Base-by-base conservation (phyloP, 2,113 vertebrate species). In the Pimephales promelas region DNA sequence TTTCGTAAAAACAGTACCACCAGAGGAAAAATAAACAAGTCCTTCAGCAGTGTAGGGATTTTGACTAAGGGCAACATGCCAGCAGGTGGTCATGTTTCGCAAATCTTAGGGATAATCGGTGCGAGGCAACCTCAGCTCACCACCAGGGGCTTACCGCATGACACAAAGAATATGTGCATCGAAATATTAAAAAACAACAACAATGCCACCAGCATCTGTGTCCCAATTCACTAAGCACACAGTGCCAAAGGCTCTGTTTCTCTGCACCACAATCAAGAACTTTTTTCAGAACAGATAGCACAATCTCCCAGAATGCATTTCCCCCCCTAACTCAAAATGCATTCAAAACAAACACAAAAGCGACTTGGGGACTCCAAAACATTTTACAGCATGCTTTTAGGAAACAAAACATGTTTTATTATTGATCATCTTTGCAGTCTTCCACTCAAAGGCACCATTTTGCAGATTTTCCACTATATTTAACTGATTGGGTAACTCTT, bases 21-120 rank as follows among this genome's bases (percentile, higher is more conserved):
- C 49, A 47, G 36, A 75, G 54, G 66, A 74, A 79, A 86, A 86
- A 83, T 71, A 86, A 86, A 79, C 66, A 83, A 66, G 73, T 86
- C 56, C 47, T 56, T 79, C 3, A n/a, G 54, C 43, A 43, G 74
- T 22, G 22, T 3, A 14, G 73, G 20, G 47, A 83, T n/a, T 52
- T 71, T 61, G 52, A 8, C 72, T 83, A 24, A 61, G n/a, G 74
- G 66, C 31, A 26, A 61, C n/a, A 83, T 36, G 28, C 74, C 64
- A 73, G 81, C 61, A 83, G 74, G 74, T 71, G 73, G 54, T 57
- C 49, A n/a, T 71, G 64, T 82, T 68, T 72, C 22, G 20, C 28
- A 45, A 45, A 68, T 59, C 24, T n/a, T 34, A 1, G 1, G 74
- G 64, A 56, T 52, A 82, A 71, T 26, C 49, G 45, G 43, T 70